phyloP scores from a whole-genome alignment of 2,797 vertebrate species.

The Helarctos malayanus region DNA sequence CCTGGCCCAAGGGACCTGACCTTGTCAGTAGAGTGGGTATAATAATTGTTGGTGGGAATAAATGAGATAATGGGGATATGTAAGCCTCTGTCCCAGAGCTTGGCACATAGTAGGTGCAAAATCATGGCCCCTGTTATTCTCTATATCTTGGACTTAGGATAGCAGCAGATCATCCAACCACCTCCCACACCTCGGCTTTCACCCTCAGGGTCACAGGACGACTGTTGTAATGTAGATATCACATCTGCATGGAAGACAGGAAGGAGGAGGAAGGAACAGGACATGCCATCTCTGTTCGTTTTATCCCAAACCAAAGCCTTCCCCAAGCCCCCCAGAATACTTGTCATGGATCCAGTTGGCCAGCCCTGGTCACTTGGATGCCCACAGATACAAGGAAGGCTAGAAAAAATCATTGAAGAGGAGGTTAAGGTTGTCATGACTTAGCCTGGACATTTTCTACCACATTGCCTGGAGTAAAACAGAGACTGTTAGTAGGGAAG shows the following conservation, averaged over 20 bases:
- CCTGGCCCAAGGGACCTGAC: not conserved
- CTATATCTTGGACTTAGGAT: not conserved
- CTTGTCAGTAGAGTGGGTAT: not conserved
- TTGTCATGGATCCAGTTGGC: not conserved
- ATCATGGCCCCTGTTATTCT: not conserved
- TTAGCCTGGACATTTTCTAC: not conserved
- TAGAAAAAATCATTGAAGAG: not conserved
- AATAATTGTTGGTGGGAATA: not conserved
- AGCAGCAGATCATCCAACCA: not conserved
- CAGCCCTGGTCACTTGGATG: not conserved
- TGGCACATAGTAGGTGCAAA: not conserved
- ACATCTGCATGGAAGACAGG: not conserved
- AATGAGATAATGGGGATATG: not conserved
- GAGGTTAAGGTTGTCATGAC: not conserved
- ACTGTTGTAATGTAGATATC: not conserved
- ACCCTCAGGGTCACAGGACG: not conserved
- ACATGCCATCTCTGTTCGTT: not conserved
- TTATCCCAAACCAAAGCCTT: not conserved
- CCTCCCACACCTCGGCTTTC: not conserved
- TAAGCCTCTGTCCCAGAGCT: not conserved
- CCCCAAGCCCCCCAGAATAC: not conserved
- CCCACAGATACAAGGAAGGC: not conserved
- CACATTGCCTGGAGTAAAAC: not conserved
- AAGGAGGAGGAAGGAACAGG: not conserved
- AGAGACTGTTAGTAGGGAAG: not conserved